Percentiles rank a stretch among this genome's conserved stretches.
phyloP scores from a whole-genome alignment of 2,113 vertebrate species.

The Thinocorus orbignyianus region DNA sequence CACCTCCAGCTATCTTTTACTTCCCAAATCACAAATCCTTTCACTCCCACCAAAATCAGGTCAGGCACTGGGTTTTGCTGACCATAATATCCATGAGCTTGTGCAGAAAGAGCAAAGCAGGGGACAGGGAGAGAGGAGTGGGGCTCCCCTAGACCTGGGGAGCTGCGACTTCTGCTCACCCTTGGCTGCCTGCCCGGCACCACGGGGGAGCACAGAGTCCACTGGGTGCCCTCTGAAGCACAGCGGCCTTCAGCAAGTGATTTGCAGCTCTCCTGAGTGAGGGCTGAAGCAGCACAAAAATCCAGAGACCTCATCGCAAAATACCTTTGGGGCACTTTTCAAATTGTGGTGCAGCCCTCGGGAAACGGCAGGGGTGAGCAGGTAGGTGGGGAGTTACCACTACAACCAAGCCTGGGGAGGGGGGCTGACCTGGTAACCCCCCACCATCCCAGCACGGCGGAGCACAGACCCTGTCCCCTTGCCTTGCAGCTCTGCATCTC shows the following conservation, averaged over 20 bases:
- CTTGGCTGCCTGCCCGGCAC: background rate
- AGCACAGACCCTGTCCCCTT: background rate
- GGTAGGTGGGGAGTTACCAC: background rate
- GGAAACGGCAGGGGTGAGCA: background rate
- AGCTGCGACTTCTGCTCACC: background rate
- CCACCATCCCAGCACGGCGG: accelerated
- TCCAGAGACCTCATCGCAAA: background rate
- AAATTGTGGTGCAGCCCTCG: background rate
- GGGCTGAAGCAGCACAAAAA: background rate
- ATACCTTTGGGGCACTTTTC: background rate
- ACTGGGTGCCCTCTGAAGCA: background rate
- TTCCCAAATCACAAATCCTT: background rate
- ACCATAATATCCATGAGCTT: background rate
- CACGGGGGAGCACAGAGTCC: background rate
- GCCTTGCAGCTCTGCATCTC: background rate
- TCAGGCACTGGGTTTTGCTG: background rate
- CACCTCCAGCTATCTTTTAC: background rate
- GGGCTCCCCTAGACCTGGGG: background rate
- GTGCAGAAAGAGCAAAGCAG: background rate
- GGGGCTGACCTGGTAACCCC: background rate
- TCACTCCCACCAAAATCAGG: background rate
- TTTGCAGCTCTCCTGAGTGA: background rate
- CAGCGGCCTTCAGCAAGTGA: background rate
- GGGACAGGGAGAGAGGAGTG: background rate
- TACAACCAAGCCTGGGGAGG: background rate